These are phyloP conservation scores for Kuschelorhynchus macadamiae DNA, from an alignment of 2,888 invertebrate species.

Conservation along the genomic window DNA sequence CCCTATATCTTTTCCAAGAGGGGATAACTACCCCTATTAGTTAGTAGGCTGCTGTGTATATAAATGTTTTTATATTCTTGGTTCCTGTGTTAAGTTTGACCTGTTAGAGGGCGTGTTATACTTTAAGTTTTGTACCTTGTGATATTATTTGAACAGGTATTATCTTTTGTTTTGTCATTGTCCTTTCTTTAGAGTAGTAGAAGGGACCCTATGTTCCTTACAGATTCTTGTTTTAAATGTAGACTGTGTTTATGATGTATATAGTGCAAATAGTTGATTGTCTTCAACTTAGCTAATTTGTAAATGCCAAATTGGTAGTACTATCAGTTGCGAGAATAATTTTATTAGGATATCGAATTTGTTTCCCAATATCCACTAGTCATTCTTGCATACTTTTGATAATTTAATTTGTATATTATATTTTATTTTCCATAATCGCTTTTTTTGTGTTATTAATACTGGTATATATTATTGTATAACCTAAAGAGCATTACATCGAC, in stretches of 20 bases:
- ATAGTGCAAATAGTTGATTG: no score
- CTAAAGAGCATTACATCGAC: no score
- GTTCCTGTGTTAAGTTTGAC: slow-evolving; percentile 55
- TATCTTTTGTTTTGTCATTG: slow-evolving; percentile 48
- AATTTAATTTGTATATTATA: no score
- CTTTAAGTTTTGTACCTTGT: slow-evolving; percentile 52
- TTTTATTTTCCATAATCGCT: no score
- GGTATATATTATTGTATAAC: no score
- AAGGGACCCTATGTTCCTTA: slow-evolving; percentile 40
- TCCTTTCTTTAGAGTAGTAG: slow-evolving; percentile 38
- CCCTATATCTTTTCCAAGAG: slow-evolving; percentile 17
- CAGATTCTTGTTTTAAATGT: slow-evolving; percentile 42
- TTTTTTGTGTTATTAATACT: no score
- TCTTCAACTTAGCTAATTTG: no score
- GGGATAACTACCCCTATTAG: not conserved
- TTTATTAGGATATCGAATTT: no score
- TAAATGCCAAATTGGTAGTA: no score
- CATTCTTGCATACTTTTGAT: no score
- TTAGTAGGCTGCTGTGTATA: slow-evolving; percentile 35
- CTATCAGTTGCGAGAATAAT: no score
- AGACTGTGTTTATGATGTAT: slow-evolving; percentile 25
- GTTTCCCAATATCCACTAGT: no score
- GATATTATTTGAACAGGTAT: slow-evolving; percentile 56
- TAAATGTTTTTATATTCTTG: slow-evolving; percentile 49
- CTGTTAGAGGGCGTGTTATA: slow-evolving; percentile 42